Conservation (phyloP, 2,888 invertebrate genomes). For the Cryptus viduatorius region DNA sequence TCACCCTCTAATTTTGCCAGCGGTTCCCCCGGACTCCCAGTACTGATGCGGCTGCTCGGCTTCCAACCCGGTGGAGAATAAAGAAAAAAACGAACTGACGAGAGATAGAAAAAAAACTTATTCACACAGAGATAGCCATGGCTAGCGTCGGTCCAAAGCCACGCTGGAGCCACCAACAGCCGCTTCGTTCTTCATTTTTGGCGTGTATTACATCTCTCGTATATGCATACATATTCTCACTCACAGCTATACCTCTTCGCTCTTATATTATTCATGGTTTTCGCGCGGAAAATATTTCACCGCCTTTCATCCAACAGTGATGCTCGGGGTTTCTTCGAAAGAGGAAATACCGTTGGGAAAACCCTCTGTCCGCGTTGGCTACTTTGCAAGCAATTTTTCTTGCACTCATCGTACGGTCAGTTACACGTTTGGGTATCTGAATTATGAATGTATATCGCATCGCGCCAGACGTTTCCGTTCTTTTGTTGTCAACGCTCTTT, state of each 20-base stretch:
- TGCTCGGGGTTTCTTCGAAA: neutral
- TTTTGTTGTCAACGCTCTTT: neutral
- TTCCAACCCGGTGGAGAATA: constrained; percentile 28
- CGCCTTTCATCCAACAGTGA: constrained; percentile 24
- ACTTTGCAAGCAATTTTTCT: constrained; percentile 25
- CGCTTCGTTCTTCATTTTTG: constrained; percentile 19
- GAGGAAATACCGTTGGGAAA: neutral
- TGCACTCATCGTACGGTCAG: neutral
- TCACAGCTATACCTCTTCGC: neutral
- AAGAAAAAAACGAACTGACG: neutral
- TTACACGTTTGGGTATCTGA: neutral
- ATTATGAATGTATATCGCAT: constrained; percentile 17
- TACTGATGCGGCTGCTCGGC: constrained; percentile 12
- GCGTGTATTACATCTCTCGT: constrained; percentile 43
- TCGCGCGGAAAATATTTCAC: constrained; percentile 43
- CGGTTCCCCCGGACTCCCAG: constrained; percentile 40
- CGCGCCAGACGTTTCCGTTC: neutral
- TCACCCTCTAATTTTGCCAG: constrained; percentile 74
- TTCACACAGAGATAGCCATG: neutral
- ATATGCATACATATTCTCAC: neutral
- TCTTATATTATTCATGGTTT: constrained; percentile 51
- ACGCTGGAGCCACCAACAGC: constrained; percentile 19
- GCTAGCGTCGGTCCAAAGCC: constrained; percentile 43
- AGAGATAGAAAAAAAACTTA: constrained; percentile 35
- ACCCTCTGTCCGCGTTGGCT: neutral